Evolutionary conservation across 2,113 vertebrate genomes (phyloP).

Genomic region (Mirounga angustirostris): DNA sequence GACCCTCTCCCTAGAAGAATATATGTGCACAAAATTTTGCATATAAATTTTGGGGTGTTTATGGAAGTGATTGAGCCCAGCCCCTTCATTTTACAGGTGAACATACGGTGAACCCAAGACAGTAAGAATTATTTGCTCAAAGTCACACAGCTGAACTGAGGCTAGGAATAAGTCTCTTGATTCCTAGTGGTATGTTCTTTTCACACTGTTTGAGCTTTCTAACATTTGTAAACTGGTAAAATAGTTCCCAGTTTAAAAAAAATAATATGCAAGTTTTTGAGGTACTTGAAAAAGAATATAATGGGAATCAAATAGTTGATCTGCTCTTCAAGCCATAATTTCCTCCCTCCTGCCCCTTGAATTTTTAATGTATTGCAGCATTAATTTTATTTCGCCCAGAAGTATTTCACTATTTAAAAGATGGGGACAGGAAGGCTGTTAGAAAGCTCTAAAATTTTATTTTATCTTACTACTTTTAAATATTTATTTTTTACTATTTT

Average conservation of each 20-base stretch:
- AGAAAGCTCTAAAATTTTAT: not conserved
- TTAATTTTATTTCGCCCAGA: not conserved
- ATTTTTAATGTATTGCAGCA: constrained; percentile 27
- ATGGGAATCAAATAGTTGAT: constrained; percentile 1
- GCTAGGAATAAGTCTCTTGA: constrained; percentile 57
- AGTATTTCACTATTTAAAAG: constrained; percentile 11
- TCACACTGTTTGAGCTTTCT: constrained; percentile 47
- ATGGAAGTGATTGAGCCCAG: not conserved
- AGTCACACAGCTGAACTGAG: constrained; percentile 61
- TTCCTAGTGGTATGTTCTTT: constrained; percentile 61
- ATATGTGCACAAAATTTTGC: constrained; percentile 10
- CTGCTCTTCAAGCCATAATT: constrained; percentile 48
- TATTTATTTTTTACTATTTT: no score
- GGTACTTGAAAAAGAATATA: not conserved
- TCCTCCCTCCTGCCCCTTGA: not conserved
- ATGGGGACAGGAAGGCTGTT: not conserved
- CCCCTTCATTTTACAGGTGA: constrained; percentile 69
- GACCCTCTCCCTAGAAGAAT: not conserved
- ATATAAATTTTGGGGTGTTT: constrained; percentile 28
- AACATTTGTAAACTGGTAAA: constrained; percentile 22
- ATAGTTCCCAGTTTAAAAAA: not conserved
- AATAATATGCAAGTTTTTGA: not conserved
- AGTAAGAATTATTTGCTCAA: constrained; percentile 58
- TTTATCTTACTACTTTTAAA: no score
- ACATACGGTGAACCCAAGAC: constrained; percentile 6